These are phyloP conservation scores for Danio kyathit DNA, from an alignment of 2,797 vertebrate species.

Conservation along the genomic window DNA sequence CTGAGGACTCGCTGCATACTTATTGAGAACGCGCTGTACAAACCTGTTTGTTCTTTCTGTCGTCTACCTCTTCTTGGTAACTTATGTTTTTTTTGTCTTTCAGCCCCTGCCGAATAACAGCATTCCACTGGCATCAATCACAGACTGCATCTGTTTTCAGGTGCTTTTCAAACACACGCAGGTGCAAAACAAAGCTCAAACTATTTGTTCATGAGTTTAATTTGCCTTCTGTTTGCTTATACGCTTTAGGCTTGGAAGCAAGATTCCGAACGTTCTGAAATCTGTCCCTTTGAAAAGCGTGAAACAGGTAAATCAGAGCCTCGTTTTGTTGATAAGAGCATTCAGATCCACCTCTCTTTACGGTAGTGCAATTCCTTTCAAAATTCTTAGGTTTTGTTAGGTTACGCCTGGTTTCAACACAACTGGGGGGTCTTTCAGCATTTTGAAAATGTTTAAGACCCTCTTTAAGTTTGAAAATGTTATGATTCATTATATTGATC, in stretches of 20 bases:
- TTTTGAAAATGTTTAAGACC: too few species aligned
- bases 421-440: too few species aligned
- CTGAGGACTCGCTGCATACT: not conserved
- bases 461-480: too few species aligned
- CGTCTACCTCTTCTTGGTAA: not conserved
- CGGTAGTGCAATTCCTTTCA: too few species aligned
- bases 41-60: conserved; percentile 10
- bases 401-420: too few species aligned
- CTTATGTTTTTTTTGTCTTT: conserved; percentile 18
- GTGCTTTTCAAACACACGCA: conserved; percentile 59
- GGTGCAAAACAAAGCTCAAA: not conserved
- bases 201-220: not conserved
- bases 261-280: conserved; percentile 46
- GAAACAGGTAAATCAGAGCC: conserved; percentile 60
- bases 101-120: not conserved
- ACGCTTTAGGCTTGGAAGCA: conserved; percentile 68
- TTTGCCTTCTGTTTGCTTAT: not conserved
- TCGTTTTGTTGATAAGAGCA: too few species aligned
- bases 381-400: too few species aligned
- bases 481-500: too few species aligned
- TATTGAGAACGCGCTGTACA: not conserved
- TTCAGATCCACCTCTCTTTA: too few species aligned
- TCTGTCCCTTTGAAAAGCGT: conserved; percentile 73
- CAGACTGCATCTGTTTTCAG: conserved; percentile 78
- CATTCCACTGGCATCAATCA: conserved; percentile 72